A percentile compares a stretch with the other conserved stretches of the same genome.
Evolutionary conservation across 1,140 invertebrate genomes (phyloP).

Genomic region (Bombus terrestris): DNA sequence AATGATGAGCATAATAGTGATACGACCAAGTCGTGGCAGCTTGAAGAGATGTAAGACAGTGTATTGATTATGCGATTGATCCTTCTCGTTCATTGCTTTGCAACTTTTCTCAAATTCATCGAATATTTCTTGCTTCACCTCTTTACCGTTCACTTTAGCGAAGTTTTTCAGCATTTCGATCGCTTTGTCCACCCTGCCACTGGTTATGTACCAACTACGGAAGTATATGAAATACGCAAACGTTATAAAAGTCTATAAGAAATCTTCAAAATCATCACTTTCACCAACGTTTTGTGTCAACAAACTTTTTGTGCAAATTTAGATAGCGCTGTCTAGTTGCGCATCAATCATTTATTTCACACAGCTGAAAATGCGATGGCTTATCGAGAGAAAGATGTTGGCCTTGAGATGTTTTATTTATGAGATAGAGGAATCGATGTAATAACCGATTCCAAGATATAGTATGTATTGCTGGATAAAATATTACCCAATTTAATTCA

Average conservation of each 20-base stretch:
- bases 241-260: background rate
- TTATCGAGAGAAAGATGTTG: background rate
- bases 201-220: slow-evolving; percentile 89
- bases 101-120: slow-evolving; percentile 89
- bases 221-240: background rate
- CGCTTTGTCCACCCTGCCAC: slow-evolving; percentile 90
- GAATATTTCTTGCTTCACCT: slow-evolving; percentile 88
- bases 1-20: slow-evolving; percentile 88
- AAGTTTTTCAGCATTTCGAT: slow-evolving; percentile 91
- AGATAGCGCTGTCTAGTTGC: background rate
- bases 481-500: no score
- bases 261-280: background rate
- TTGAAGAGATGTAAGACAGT: slow-evolving; percentile 91
- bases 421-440: background rate
- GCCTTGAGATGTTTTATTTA: no score
- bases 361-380: background rate
- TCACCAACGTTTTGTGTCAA: background rate
- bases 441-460: background rate
- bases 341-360: background rate
- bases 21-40: slow-evolving; percentile 88
- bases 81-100: slow-evolving; percentile 85
- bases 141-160: slow-evolving; percentile 89
- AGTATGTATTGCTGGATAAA: background rate
- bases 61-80: slow-evolving; percentile 86
- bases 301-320: background rate